Evolutionary conservation across 2,888 invertebrate genomes (phyloP), one percentile per base, ranked within the genome.

Genomic region (Dexiosoma caninum): DNA sequence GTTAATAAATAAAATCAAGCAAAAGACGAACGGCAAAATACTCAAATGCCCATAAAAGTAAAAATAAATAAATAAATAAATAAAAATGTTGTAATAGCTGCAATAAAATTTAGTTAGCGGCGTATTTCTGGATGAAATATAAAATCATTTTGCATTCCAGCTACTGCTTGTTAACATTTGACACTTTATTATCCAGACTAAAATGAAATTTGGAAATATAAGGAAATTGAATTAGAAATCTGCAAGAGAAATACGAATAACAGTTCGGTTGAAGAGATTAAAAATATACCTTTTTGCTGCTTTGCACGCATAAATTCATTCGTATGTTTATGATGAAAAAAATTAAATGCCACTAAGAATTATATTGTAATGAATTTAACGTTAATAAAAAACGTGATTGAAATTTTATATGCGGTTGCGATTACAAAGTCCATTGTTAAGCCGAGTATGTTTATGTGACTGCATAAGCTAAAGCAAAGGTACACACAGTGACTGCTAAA

Each of bases 381-480:
- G 83, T 78, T 83, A 82, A 83, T 84, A 82, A 83, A 83, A 84
- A 83, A 84, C 83, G 84, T 84, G 84, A 81, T 83, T 83, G 81
- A 79, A 84, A 84, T 84, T 82, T 74, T 32, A 75, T 75, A 83
- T 83, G 69, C 21, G 32, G 46, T 66, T 60, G 37, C 53, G 35
- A 42, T 71, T 51, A 44, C 53, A 66, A 69, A 74, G 67, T 72
- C 74, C 78, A 69, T 19, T 30, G 40, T 49, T 42, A 30, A 35
- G 21, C 1, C 10, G 16, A 32, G n/a, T 19, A 19, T 44, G 46
- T 32, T 35, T 23, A n/a, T 9, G 8, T 27, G 32, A 42, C 5
- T 23, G 19, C 2, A 14, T 32, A 27, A 51, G 9, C n/a, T 16
- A 9, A 1, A 10, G 21, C 1, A 55, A 44, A 35, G 23, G 49